These are phyloP conservation scores for Cremastobaeus sp. DNA, from an alignment of 2,888 invertebrate species.

Conservation along the genomic window DNA sequence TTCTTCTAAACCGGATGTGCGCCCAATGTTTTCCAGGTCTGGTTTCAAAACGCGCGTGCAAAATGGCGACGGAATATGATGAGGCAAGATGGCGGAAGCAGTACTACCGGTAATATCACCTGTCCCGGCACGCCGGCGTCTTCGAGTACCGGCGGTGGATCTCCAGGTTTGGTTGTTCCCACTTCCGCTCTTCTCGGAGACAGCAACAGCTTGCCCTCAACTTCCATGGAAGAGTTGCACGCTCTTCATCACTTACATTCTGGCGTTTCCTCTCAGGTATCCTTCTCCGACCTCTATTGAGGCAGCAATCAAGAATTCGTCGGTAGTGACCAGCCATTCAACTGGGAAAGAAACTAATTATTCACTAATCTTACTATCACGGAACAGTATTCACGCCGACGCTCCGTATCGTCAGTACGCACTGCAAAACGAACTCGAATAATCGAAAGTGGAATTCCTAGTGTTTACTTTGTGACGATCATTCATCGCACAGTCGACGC, in stretches of 20 bases:
- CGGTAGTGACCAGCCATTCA: conserved; percentile 61
- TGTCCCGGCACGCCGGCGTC: conserved; percentile 76
- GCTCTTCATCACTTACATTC: conserved; percentile 80
- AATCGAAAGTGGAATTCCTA: conserved; percentile 28
- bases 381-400: conserved; percentile 11
- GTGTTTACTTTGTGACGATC: conserved; percentile 22
- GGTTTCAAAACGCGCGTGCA: conserved; percentile 99
- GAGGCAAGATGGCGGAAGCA: conserved; percentile 86
- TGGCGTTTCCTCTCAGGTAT: conserved; percentile 77
- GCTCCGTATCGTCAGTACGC: conserved; percentile 8
- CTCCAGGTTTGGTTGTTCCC: conserved; percentile 72
- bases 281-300: conserved; percentile 78
- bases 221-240: conserved; percentile 80
- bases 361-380: conserved; percentile 16
- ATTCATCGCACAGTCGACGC: conserved; percentile 6
- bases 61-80: conserved; percentile 98
- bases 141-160: conserved; percentile 75
- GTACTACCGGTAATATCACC: conserved; percentile 62
- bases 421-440: conserved; percentile 1
- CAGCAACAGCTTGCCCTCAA: conserved; percentile 79
- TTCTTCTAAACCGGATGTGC: conserved; percentile 31
- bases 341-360: conserved; percentile 11
- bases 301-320: conserved; percentile 68
- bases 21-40: conserved; percentile 86
- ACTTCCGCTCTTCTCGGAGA: conserved; percentile 78